phyloP scores from a whole-genome alignment of 2,797 vertebrate genomes.

The Enteromius viviparus region DNA sequence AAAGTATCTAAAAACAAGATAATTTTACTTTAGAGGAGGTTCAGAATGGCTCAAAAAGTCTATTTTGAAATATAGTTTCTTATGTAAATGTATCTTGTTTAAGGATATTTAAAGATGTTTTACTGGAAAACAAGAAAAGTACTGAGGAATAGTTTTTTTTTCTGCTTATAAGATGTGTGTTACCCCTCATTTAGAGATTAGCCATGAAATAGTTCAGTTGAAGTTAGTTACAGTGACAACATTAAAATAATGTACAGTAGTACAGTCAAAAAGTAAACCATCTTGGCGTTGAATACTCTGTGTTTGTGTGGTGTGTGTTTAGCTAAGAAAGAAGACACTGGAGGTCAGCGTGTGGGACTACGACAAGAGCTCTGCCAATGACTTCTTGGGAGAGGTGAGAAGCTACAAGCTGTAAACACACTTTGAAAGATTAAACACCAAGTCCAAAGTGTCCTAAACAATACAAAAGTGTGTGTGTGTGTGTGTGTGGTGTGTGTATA shows the following conservation, averaged over 20 bases:
- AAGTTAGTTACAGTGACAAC: not conserved
- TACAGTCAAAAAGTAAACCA: constrained; percentile 1
- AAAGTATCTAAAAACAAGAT: not conserved
- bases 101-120: not conserved
- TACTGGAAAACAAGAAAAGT: not conserved
- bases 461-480: not conserved
- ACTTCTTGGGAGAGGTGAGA: constrained; percentile 97
- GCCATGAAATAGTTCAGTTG: not conserved
- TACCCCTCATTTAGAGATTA: not conserved
- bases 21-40: not conserved
- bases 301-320: constrained; percentile 61
- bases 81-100: not conserved
- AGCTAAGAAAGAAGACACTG: constrained; percentile 98
- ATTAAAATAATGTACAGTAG: not conserved
- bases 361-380: constrained; percentile 95
- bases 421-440: constrained; percentile 10
- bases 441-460: not conserved
- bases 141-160: not conserved
- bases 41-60: not conserved
- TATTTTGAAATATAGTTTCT: not conserved
- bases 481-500: too few relatives aligned
- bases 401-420: constrained; percentile 12
- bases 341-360: constrained; percentile 99
- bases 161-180: not conserved
- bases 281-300: constrained; percentile 21